A percentile compares a stretch with the other conserved stretches of the same genome.
Conservation (phyloP, 1,140 invertebrate species). For the Rhagoletis pomonella region DNA sequence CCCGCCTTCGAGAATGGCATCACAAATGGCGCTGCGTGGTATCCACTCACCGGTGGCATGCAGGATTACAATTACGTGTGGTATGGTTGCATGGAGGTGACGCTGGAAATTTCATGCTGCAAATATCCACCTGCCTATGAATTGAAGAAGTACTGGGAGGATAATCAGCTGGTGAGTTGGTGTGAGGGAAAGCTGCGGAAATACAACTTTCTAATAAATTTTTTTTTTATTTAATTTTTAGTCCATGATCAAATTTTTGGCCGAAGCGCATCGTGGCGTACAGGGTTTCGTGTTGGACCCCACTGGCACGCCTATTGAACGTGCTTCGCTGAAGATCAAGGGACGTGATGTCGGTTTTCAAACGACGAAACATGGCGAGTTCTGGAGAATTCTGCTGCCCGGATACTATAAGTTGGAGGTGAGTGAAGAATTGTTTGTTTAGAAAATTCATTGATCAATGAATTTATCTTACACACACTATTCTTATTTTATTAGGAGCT, state of each 20-base stretch:
- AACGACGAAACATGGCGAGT: constrained; percentile 94
- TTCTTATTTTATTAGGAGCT: too few species aligned
- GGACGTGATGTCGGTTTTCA: constrained; percentile 90
- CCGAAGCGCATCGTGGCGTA: constrained; percentile 90
- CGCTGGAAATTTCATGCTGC: constrained; percentile 96
- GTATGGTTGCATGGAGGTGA: constrained; percentile 99
- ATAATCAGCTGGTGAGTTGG: constrained; percentile 87
- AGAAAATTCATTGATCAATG: too few species aligned
- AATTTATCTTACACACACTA: too few species aligned
- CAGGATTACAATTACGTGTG: constrained; percentile 99
- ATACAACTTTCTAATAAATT: constrained; percentile 57
- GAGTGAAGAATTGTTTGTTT: background rate
- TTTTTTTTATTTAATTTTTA: constrained; percentile 64
- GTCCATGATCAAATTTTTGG: constrained; percentile 90
- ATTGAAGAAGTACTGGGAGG: constrained; percentile 94
- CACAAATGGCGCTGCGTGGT: constrained; percentile 95
- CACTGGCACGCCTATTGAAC: constrained; percentile 86
- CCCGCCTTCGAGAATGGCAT: constrained; percentile 89
- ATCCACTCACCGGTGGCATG: constrained; percentile 91
- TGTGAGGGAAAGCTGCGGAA: background rate
- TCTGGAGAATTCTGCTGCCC: constrained; percentile 91
- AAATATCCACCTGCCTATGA: constrained; percentile 93
- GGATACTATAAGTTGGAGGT: constrained; percentile 90
- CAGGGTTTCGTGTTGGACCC: constrained; percentile 90
- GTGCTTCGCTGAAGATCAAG: constrained; percentile 89